These are phyloP conservation scores for Lepetodrilus schrolli DNA, from an alignment of 2,888 invertebrate genomes.

Conservation along the genomic window DNA sequence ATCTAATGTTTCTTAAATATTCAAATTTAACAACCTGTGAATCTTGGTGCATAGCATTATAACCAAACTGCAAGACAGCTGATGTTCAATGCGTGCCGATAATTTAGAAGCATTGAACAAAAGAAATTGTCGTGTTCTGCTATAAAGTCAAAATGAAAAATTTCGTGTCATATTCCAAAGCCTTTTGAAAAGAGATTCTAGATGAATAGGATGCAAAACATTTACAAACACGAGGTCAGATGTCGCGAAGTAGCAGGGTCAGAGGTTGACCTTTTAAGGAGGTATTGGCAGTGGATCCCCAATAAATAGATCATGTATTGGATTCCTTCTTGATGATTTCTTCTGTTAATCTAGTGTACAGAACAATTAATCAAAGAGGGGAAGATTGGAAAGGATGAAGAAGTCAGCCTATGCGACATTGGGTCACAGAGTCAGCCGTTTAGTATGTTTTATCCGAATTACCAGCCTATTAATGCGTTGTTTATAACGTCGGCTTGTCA, in stretches of 20 bases:
- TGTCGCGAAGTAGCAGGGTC: neutral
- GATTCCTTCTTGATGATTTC: neutral
- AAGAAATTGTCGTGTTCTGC: neutral
- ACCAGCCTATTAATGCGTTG: slow-evolving; percentile 10
- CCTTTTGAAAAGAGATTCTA: slow-evolving; percentile 4
- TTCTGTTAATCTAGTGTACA: neutral
- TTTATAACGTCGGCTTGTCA: slow-evolving; percentile 18
- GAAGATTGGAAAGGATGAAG: neutral
- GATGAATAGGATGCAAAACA: slow-evolving; percentile 13
- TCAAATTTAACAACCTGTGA: too few species aligned
- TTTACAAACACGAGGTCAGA: slow-evolving; percentile 11
- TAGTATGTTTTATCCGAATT: slow-evolving; percentile 29
- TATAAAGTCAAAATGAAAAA: slow-evolving; percentile 17
- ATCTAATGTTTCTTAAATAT: too few species aligned
- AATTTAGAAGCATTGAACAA: neutral
- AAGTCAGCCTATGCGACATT: slow-evolving; percentile 11
- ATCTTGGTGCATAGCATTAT: too few species aligned
- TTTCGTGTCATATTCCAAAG: slow-evolving; percentile 21
- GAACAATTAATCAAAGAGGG: slow-evolving; percentile 24
- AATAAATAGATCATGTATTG: slow-evolving; percentile 24
- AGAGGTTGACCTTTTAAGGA: slow-evolving; percentile 12
- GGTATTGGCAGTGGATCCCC: slow-evolving; percentile 6
- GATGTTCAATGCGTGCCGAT: neutral
- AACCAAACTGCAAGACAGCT: too few species aligned
- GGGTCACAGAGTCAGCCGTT: slow-evolving; percentile 22